Evolutionary conservation across 2,113 vertebrate species (phyloP).

Genomic region (Pseudorectes ferrugineus): DNA sequence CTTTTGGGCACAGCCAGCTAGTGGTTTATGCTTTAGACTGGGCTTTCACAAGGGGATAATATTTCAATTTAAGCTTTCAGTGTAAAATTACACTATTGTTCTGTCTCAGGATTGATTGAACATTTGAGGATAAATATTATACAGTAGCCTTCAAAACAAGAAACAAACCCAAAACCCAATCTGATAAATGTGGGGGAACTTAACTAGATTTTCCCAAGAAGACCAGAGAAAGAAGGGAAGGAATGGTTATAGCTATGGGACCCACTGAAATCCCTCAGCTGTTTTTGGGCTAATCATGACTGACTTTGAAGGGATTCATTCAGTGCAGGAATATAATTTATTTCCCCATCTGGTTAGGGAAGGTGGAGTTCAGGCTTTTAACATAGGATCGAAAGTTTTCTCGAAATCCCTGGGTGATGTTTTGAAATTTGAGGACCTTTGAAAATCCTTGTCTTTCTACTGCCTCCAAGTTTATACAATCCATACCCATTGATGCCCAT

Average conservation of each 20-base stretch:
- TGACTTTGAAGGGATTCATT: background rate
- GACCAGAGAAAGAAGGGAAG: background rate
- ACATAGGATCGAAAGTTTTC: background rate
- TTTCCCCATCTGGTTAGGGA: background rate
- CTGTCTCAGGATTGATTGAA: background rate
- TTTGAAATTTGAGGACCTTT: background rate
- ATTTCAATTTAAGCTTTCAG: conserved; percentile 31
- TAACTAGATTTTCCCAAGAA: background rate
- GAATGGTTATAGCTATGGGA: background rate
- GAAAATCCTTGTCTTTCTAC: background rate
- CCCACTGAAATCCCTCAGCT: background rate
- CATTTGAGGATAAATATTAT: background rate
- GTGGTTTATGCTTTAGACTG: background rate
- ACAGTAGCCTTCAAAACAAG: background rate
- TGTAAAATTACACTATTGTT: conserved; percentile 13
- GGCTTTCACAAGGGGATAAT: background rate
- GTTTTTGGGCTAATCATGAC: background rate
- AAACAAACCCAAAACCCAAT: background rate
- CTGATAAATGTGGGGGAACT: background rate
- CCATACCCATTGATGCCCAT: background rate
- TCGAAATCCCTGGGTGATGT: background rate
- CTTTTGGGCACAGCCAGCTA: background rate
- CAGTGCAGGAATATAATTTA: background rate
- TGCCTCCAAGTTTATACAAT: background rate
- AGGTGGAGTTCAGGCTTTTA: background rate